Evolutionary conservation across 1,140 invertebrate genomes (phyloP), one percentile per base, ranked within the genome.

Genomic region (Cydia amplana): DNA sequence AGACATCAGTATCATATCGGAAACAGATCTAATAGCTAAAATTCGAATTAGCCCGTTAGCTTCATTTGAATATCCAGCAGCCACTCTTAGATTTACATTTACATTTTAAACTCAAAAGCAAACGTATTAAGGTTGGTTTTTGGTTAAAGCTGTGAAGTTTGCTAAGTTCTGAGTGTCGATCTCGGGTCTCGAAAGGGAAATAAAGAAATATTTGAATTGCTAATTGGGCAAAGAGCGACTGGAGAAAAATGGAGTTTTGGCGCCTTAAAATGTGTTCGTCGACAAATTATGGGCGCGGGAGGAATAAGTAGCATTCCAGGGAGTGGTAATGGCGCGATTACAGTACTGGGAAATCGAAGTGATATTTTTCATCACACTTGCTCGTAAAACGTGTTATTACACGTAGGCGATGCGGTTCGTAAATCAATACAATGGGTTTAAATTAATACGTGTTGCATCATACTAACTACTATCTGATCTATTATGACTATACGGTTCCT

Each of bases 151-250:
- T 3, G 14, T 9, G 1, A 18, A 18, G 14, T 70, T 40, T 40
- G 32, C 32, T 6, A 4, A 70, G 16, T 16, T 12, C 32, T 43
- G 65, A 70, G 28, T 32, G 65, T 70, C 65, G 65, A 70, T 36
- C 65, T 70, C 65, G 18, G 28, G 32, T 40, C 32, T 25, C 49
- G 20, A 60, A 67, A 72, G 74, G 74, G 67, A 75, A 77, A 75
- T 77, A 73, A 75, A 72, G 72, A 77, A 75, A 77, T 77, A 77
- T 77, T 77, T 77, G 70, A 77, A 77, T 77, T 77, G 76, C 76
- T 77, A 77, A 77, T 77, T 77, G 76, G 65, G 9, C 0, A 9
- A 36, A 18, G 65, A 70, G 28, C 12, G 28, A 36, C 64, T 36
- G 3, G 65, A 70, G 65, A 36, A 40, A 70, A 70, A 70, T 70